A percentile compares a stretch with the other conserved stretches of the same genome.
Evolutionary conservation across 2,888 invertebrate species (phyloP).

Genomic region (Trichogramma dendrolimi): DNA sequence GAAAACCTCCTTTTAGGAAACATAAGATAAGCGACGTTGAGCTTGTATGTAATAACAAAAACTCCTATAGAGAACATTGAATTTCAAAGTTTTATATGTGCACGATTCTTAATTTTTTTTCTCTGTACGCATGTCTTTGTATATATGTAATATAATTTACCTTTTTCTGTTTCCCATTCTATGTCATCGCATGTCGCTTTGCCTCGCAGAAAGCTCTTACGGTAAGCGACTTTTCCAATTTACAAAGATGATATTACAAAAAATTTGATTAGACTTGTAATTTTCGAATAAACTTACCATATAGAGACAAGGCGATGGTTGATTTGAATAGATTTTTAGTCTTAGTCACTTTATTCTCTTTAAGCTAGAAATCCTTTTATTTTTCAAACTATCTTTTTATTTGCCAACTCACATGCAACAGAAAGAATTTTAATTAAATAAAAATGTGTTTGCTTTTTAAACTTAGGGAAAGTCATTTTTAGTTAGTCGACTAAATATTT

Average conservation of each 20-base stretch:
- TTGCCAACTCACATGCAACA: background rate
- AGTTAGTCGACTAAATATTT: constrained; percentile 1
- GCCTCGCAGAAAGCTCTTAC: constrained; percentile 48
- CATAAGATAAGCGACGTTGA: constrained; percentile 51
- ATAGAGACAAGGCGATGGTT: background rate
- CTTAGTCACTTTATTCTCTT: background rate
- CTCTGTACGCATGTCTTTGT: constrained; percentile 16
- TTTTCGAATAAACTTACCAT: background rate
- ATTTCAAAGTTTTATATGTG: constrained; percentile 37
- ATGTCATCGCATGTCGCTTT: constrained; percentile 16
- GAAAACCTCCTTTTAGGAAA: constrained; percentile 48
- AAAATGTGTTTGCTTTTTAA: background rate
- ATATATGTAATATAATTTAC: constrained; percentile 20
- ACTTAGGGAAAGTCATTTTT: background rate
- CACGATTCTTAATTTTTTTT: constrained; percentile 35
- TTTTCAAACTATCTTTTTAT: no score
- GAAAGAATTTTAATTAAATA: constrained; percentile 8
- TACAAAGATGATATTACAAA: background rate
- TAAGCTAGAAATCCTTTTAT: background rate
- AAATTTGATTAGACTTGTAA: background rate
- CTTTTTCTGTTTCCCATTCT: constrained; percentile 25
- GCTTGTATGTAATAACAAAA: constrained; percentile 46
- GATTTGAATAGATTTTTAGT: background rate
- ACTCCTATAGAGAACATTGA: constrained; percentile 27
- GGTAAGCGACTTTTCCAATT: constrained; percentile 45